Evolutionary conservation across 2,113 vertebrate genomes (phyloP).

Genomic region (Aspiorhynchus laticeps): DNA sequence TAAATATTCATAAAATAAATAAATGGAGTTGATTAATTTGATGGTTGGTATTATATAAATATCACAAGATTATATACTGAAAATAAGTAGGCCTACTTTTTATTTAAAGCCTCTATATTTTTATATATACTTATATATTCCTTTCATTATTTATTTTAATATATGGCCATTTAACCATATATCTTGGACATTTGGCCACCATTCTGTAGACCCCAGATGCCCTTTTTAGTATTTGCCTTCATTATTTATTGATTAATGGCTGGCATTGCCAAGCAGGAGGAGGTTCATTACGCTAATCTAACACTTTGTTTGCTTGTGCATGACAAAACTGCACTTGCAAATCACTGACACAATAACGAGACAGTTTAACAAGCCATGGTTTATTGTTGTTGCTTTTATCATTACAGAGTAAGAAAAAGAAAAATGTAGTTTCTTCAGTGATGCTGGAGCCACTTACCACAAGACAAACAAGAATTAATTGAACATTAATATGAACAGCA

Average conservation of each 20-base stretch:
- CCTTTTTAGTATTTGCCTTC: conserved; percentile 7
- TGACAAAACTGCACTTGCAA: neutral
- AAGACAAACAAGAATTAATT: neutral
- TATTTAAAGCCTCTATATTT: too few relatives aligned
- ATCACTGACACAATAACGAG: neutral
- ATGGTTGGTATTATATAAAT: too few relatives aligned
- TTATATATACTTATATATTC: neutral
- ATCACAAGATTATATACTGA: too few relatives aligned
- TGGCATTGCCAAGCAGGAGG: neutral
- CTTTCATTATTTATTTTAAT: neutral
- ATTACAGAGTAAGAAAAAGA: neutral
- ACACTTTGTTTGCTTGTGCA: neutral
- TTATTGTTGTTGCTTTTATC: neutral
- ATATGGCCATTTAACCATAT: neutral
- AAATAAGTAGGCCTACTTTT: too few relatives aligned
- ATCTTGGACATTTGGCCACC: neutral
- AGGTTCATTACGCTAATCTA: neutral
- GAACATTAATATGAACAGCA: neutral
- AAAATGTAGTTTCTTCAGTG: neutral
- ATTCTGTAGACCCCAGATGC: neutral
- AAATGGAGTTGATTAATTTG: neutral
- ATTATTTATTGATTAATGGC: conserved; percentile 15
- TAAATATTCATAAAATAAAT: too few relatives aligned
- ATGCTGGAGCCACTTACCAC: neutral
- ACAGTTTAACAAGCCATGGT: neutral